Base-by-base conservation (phyloP, 2,888 invertebrate species). In the Apodemia hepburni region DNA sequence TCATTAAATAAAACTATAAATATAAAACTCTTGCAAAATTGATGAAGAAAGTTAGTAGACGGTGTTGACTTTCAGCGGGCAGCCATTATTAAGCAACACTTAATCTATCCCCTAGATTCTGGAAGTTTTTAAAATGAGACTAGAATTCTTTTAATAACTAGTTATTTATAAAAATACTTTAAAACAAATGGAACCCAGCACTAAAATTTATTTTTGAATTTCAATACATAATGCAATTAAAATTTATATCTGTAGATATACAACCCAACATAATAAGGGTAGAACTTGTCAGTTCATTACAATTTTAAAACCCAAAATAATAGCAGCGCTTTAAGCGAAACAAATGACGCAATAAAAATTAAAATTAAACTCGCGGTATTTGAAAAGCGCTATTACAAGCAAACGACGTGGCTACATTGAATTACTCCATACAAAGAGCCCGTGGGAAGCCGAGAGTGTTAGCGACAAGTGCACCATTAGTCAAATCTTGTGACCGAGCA, bases 401-500 rank as follows among this genome's bases (percentile, higher is more conserved):
- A 68, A 62, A 66, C 54, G 54, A 54, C 54, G 54, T 54, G 54
- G 54, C 54, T 54, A 54, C 65, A 66, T 62, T 64, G 65, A 68
- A 68, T 65, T 63, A 60, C 63, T 61, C 62, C 49, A 35, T 62
- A 64, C 64, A 69, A 73, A 70, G 74, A 70, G 70, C 65, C 75
- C 76, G 76, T 86, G 88, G 79, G 87, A 87, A 82, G 65, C 67
- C 65, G 64, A 76, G 77, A 66, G 78, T 87, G 87, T 66, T 62
- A 59, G 62, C 71, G 85, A 86, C 85, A 80, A 72, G 70, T 63
- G 59, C 64, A 71, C 81, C 83, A 88, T 88, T 88, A 86, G 82
- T 87, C 87, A 88, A 85, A 85, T 84, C 79, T 80, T 79, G 76
- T 78, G 77, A 79, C 78, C 73, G 73, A 75, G 78, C 82, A 82